phyloP scores from a whole-genome alignment of 30 jellyfish, hydroid and myxozoan species.

The Hydra vulgaris region DNA sequence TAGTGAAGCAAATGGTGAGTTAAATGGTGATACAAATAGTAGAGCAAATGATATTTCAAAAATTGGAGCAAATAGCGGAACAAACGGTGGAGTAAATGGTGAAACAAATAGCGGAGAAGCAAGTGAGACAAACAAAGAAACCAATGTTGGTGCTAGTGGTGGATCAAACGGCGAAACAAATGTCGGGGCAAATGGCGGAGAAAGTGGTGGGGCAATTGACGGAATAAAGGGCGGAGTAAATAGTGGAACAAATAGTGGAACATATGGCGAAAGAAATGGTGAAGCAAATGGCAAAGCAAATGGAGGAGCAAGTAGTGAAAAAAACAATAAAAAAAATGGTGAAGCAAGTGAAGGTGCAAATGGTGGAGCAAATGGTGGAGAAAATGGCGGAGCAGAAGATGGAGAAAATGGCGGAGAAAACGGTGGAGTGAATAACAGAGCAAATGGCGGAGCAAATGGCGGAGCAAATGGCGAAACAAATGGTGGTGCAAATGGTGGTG shows the following conservation, averaged over 20 bases:
- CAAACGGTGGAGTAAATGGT: not conserved
- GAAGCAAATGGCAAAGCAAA: not conserved
- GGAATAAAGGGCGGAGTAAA: not conserved
- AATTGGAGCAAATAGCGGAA: not conserved
- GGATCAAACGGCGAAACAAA: not conserved
- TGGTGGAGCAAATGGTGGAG: constrained; percentile 2
- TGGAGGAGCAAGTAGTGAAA: constrained; percentile 1
- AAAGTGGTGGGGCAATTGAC: not conserved
- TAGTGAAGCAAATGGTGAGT: not conserved
- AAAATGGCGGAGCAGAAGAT: constrained; percentile 10
- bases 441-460: constrained; percentile 5
- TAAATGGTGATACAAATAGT: not conserved
- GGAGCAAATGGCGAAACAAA: not conserved
- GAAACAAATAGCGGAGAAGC: not conserved
- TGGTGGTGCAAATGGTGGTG: constrained; percentile 14
- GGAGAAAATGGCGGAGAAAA: constrained; percentile 2
- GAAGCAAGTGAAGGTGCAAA: not conserved
- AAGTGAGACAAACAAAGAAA: not conserved
- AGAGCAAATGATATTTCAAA: not conserved
- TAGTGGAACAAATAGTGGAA: not conserved
- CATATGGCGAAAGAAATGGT: not conserved
- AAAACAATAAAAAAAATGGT: not conserved
- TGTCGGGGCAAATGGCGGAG: not conserved
- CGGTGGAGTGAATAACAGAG: constrained; percentile 1
- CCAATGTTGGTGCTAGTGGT: not conserved